Conservation (phyloP, 1,140 invertebrate species). For the Psix sp. region DNA sequence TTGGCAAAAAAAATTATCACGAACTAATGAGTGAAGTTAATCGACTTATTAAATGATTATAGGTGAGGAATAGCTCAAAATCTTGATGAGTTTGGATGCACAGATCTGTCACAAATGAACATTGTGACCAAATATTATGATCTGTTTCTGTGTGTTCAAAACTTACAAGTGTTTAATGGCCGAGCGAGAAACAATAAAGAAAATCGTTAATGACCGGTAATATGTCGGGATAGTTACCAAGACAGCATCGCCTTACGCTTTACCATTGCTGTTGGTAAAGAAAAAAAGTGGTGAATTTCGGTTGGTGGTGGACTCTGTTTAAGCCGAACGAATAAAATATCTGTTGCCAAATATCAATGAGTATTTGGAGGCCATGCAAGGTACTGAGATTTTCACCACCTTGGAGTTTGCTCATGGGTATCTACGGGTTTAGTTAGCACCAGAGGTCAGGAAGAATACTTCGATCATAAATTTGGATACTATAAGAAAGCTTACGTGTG, state of each 20-base stretch:
- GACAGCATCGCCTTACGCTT: slow-evolving; percentile 13
- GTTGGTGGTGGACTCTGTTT: slow-evolving; percentile 68
- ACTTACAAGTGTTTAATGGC: background rate
- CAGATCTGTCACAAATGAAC: background rate
- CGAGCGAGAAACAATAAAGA: background rate
- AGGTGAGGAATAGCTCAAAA: background rate
- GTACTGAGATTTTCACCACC: slow-evolving; percentile 65
- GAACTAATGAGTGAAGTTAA: background rate
- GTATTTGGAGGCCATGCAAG: slow-evolving; percentile 52
- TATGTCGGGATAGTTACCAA: slow-evolving; percentile 11
- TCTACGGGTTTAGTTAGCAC: slow-evolving; percentile 67
- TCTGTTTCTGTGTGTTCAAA: background rate
- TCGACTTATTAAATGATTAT: background rate
- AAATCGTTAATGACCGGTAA: slow-evolving; percentile 11
- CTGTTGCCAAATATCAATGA: slow-evolving; percentile 67
- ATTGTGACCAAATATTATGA: background rate
- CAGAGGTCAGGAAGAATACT: slow-evolving; percentile 64
- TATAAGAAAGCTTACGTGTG: slow-evolving; percentile 41
- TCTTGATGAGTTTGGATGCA: background rate
- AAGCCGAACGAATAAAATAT: slow-evolving; percentile 61
- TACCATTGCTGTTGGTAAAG: slow-evolving; percentile 64
- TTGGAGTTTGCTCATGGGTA: slow-evolving; percentile 76
- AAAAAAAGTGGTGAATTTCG: slow-evolving; percentile 65
- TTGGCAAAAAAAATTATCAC: background rate
- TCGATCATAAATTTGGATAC: slow-evolving; percentile 69